Percentiles rank a stretch among this genome's conserved stretches.
Conservation (phyloP, 2,797 vertebrate genomes). For the Hippoglossus hippoglossus region DNA sequence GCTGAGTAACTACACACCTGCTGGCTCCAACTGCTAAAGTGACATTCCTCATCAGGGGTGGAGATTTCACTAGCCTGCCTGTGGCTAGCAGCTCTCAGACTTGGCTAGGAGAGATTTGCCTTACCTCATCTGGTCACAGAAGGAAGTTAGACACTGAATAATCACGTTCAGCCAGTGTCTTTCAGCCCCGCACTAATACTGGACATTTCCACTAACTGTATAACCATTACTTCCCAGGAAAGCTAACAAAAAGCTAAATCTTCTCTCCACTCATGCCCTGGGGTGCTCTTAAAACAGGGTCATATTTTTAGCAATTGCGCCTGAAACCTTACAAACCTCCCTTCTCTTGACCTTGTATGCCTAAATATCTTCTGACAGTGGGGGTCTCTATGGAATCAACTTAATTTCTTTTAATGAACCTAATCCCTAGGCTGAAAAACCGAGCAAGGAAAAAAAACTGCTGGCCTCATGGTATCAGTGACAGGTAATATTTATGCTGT, state of each 20-base stretch:
- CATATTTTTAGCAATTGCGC: slow-evolving; percentile 62
- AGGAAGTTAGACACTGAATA: slow-evolving; percentile 45
- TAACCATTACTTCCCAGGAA: slow-evolving; percentile 45
- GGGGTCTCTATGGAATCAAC: slow-evolving; percentile 27
- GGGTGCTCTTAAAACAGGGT: slow-evolving; percentile 64
- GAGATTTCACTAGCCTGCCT: slow-evolving; percentile 39
- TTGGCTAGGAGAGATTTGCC: slow-evolving; percentile 55
- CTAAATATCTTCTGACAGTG: slow-evolving; percentile 45
- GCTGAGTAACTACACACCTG: slow-evolving; percentile 95
- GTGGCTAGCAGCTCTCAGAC: slow-evolving; percentile 49
- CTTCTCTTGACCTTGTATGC: slow-evolving; percentile 55
- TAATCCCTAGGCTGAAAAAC: slow-evolving; percentile 6
- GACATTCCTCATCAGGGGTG: slow-evolving; percentile 38
- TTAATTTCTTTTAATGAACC: slow-evolving; percentile 21
- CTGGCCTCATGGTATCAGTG: not conserved
- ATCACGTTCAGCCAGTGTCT: slow-evolving; percentile 47
- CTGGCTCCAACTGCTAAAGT: slow-evolving; percentile 92
- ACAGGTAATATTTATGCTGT: slow-evolving; percentile 32
- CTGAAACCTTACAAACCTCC: slow-evolving; percentile 59
- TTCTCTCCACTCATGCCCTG: slow-evolving; percentile 43
- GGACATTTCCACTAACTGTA: slow-evolving; percentile 38
- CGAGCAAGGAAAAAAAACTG: not conserved
- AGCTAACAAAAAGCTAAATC: slow-evolving; percentile 40
- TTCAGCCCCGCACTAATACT: slow-evolving; percentile 28
- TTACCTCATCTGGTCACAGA: slow-evolving; percentile 54